These are phyloP conservation scores for Ammodytes marinus DNA, from an alignment of 2,113 vertebrate genomes.

Conservation along the genomic window DNA sequence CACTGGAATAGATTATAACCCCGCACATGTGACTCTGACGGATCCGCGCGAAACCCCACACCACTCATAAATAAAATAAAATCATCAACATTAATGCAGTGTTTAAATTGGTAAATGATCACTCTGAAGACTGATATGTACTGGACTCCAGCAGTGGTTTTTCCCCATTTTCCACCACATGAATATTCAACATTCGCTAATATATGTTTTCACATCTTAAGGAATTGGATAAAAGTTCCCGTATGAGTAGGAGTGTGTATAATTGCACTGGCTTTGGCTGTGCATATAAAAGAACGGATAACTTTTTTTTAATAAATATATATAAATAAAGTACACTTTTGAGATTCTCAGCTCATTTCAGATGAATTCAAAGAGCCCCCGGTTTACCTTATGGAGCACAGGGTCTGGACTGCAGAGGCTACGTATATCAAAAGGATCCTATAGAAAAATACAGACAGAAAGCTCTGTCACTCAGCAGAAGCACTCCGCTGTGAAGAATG, in stretches of 20 bases:
- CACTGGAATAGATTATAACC: slow-evolving; percentile 80
- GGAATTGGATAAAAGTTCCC: slow-evolving; percentile 15
- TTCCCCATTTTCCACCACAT: slow-evolving; percentile 4
- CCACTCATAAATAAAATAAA: slow-evolving; percentile 73
- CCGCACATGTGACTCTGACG: slow-evolving; percentile 74
- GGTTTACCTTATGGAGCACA: slow-evolving; percentile 30
- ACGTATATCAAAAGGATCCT: slow-evolving; percentile 65
- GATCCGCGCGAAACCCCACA: slow-evolving; percentile 52
- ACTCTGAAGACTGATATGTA: slow-evolving; percentile 40
- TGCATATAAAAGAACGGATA: background rate
- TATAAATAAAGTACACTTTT: background rate
- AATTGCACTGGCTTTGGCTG: background rate
- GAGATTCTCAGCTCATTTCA: slow-evolving; percentile 2
- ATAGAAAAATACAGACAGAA: slow-evolving; percentile 67
- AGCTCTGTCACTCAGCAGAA: slow-evolving; percentile 50
- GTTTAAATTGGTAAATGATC: slow-evolving; percentile 72
- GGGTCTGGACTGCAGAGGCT: slow-evolving; percentile 60
- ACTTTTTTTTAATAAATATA: background rate
- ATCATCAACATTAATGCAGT: slow-evolving; percentile 66
- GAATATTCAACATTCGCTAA: slow-evolving; percentile 36
- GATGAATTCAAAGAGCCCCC: slow-evolving; percentile 15
- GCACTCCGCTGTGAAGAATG: slow-evolving; percentile 66
- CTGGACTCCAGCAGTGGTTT: slow-evolving; percentile 20
- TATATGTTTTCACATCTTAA: slow-evolving; percentile 14
- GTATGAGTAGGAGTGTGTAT: background rate